A percentile compares a stretch with the other conserved stretches of the same genome.
These are phyloP conservation scores for Bombus vancouverensis DNA, from an alignment of 1,140 invertebrate genomes.

Conservation along the genomic window DNA sequence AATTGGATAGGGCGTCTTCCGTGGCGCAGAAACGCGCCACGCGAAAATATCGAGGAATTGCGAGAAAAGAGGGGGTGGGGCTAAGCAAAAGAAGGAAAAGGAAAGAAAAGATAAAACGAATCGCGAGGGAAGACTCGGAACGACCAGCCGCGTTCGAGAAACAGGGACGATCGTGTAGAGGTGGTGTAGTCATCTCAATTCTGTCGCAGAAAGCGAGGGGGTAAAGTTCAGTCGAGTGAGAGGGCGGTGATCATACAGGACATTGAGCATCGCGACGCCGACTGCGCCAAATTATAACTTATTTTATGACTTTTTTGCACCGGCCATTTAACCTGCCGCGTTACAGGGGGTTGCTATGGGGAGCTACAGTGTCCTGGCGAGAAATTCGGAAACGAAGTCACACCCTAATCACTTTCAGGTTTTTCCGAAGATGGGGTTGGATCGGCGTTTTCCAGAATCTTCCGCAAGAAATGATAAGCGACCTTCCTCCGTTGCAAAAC, in stretches of 20 bases:
- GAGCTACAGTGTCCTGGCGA: conserved; percentile 56
- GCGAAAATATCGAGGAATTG: conserved; percentile 42
- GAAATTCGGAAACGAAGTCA: conserved; percentile 82
- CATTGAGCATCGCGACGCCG: conserved; percentile 81
- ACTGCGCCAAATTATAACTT: conserved; percentile 83
- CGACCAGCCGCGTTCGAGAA: no score
- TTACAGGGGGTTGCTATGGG: conserved; percentile 19
- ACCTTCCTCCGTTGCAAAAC: no score
- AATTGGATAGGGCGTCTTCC: conserved; percentile 74
- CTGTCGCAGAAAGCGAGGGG: conserved; percentile 52
- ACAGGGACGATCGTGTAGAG: no score
- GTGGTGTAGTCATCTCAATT: conserved; percentile 56
- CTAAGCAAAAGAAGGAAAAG: conserved; percentile 21
- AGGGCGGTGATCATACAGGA: conserved; percentile 82
- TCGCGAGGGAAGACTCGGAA: not conserved
- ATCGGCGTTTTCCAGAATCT: not conserved
- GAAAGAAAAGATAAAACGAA: conserved; percentile 24
- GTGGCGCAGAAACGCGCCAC: conserved; percentile 46
- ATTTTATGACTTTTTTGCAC: conserved; percentile 83
- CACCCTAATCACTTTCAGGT: conserved; percentile 80
- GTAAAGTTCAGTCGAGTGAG: conserved; percentile 79
- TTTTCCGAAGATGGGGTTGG: not conserved
- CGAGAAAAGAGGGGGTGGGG: not conserved
- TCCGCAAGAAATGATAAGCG: not conserved
- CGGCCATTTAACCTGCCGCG: conserved; percentile 80